Conservation (phyloP, 2,888 invertebrate species). For the Pilophorus perplexus region DNA sequence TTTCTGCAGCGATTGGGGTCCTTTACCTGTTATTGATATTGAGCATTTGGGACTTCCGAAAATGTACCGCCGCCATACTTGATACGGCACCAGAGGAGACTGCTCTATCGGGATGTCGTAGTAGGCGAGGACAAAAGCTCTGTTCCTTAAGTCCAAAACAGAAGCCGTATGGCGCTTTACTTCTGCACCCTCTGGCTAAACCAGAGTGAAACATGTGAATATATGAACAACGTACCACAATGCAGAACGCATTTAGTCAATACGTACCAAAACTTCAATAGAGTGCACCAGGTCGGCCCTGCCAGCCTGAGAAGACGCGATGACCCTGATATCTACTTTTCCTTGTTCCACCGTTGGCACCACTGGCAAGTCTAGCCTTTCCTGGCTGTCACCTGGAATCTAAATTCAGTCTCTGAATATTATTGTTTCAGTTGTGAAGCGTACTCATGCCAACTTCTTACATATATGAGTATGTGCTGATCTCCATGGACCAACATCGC, state of each 20-base stretch:
- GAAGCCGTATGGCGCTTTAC: constrained; percentile 58
- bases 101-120: constrained; percentile 58
- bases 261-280: constrained; percentile 51
- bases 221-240: not conserved
- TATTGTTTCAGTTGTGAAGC: not conserved
- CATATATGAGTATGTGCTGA: constrained; percentile 57
- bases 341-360: constrained; percentile 55
- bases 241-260: not conserved
- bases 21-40: constrained; percentile 56
- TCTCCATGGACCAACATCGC: constrained; percentile 55
- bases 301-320: constrained; percentile 56
- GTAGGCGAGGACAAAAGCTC: constrained; percentile 56
- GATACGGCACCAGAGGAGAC: constrained; percentile 56
- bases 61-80: constrained; percentile 56
- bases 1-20: no score
- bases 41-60: constrained; percentile 57
- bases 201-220: not conserved
- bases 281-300: constrained; percentile 50
- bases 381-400: constrained; percentile 50
- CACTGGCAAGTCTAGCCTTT: constrained; percentile 57
- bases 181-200: constrained; percentile 56
- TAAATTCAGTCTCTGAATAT: constrained; percentile 36
- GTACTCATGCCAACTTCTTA: constrained; percentile 46
- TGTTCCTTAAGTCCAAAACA: constrained; percentile 57
- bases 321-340: constrained; percentile 54